Evolutionary conservation across 2,113 vertebrate genomes (phyloP), one percentile per base, ranked within the genome.

Genomic region (Toxotes chatareus): DNA sequence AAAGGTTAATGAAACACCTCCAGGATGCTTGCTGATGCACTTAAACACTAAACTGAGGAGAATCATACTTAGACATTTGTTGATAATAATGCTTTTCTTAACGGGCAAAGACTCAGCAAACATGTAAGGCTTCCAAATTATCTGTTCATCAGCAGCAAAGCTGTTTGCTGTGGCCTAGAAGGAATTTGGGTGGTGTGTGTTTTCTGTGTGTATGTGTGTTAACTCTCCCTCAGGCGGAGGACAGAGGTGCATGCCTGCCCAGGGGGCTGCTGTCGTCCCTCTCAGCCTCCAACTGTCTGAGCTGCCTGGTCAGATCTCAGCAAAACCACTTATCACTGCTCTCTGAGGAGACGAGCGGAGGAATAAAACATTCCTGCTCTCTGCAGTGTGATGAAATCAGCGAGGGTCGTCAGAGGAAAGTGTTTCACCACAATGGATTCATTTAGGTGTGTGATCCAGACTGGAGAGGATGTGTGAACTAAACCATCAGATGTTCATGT

Each of bases 341-440:
- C 27, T n/a, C 55, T n/a, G 27, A 14, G 63, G 51, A 81, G 55
- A 66, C 5, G 38, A 62, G 11, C 9, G 27, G 61, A 82, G 79
- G 87, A 85, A 80, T 79, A 57, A 82, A 70, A 38, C 76, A 86
- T 13, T 40, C 73, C 65, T 55, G 63, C 27, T 32, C 60, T 61
- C 68, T 64, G 63, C n/a, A 57, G 82, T 32, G 64, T 74, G 79
- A 84, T 71, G 77, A 79, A 67, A 80, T 67, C 79, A 80, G 46
- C 4, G 66, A 73, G 69, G 64, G 64, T 76, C 72, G 60, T 31
- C 62, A 71, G 46, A 46, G 66, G 44, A 9, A 70, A 53, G 21
- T 1, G 9, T 53, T 65, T 61, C 62, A 55, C 13, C 42, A 16
- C 7, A 65, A 63, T 4, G 53, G 61, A 42, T 47, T 74, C 49